Conservation (phyloP, 2,888 invertebrate species). For the Nephrotoma appendiculata region DNA sequence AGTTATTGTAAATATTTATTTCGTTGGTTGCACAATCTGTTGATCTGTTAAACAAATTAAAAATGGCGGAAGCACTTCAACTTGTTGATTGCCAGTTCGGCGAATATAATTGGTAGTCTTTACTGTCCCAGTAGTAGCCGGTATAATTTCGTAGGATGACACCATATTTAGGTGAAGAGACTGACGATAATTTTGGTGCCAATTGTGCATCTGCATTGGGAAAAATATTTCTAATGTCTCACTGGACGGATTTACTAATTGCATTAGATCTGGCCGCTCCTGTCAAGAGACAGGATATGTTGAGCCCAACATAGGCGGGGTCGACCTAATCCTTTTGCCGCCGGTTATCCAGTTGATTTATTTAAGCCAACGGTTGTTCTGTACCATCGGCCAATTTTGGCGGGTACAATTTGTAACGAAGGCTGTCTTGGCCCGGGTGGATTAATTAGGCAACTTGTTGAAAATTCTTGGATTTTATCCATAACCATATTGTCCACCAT, state of each 20-base stretch:
- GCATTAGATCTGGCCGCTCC: slow-evolving; percentile 7
- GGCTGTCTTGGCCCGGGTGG: too few species aligned
- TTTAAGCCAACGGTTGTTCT: too few species aligned
- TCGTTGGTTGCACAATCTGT: background rate
- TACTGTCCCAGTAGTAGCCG: background rate
- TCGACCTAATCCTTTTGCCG: slow-evolving; percentile 35
- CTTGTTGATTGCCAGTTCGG: slow-evolving; percentile 22
- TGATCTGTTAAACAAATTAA: slow-evolving; percentile 22
- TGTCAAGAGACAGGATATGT: too few species aligned
- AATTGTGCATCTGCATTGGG: slow-evolving; percentile 21
- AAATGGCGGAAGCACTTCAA: slow-evolving; percentile 30
- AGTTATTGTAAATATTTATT: background rate
- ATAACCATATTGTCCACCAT: too few species aligned
- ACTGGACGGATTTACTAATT: slow-evolving; percentile 14
- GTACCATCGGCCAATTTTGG: slow-evolving; percentile 10
- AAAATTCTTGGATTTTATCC: too few species aligned
- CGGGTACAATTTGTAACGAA: too few species aligned
- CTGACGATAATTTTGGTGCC: too few species aligned
- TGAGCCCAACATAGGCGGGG: slow-evolving; percentile 30
- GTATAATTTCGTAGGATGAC: too few species aligned
- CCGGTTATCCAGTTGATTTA: slow-evolving; percentile 37
- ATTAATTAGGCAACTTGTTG: too few species aligned
- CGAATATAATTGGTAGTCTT: slow-evolving; percentile 10
- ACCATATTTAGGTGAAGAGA: too few species aligned
- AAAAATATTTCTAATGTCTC: slow-evolving; percentile 28